Conservation (phyloP, 2,113 vertebrate species). For the Plectropomus leopardus region DNA sequence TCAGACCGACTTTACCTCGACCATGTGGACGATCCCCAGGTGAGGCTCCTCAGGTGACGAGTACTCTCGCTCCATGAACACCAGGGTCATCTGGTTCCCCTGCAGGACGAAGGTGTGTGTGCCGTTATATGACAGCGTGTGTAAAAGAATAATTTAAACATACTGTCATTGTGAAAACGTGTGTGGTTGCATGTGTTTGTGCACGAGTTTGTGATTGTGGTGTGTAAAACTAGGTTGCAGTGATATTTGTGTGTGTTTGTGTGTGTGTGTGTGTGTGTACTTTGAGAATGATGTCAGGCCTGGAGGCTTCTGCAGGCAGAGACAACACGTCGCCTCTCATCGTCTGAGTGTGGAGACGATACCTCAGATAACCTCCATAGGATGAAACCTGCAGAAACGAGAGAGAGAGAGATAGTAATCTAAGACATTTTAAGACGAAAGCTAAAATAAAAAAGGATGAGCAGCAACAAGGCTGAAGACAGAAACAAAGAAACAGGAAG, state of each 20-base stretch:
- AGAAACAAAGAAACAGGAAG: neutral
- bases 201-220: neutral
- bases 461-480: neutral
- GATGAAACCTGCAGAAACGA: constrained; percentile 89
- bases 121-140: neutral
- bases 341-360: constrained; percentile 89
- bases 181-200: neutral
- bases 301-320: constrained; percentile 87
- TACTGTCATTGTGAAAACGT: too few relatives aligned
- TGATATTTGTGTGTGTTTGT: neutral
- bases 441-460: neutral
- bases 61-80: constrained; percentile 90
- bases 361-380: constrained; percentile 91
- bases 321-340: constrained; percentile 91
- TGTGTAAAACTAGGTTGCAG: neutral
- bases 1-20: constrained; percentile 87
- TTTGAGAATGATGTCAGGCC: constrained; percentile 93
- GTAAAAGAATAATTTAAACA: too few relatives aligned
- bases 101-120: constrained; percentile 60
- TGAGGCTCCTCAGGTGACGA: constrained; percentile 87
- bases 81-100: constrained; percentile 97
- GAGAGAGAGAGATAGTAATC: neutral
- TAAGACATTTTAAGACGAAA: neutral
- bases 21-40: constrained; percentile 87
- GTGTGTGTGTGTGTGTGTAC: constrained; percentile 24